Conservation (phyloP, 92 coral and sea anemone species). For the Galaxea fascicularis region DNA sequence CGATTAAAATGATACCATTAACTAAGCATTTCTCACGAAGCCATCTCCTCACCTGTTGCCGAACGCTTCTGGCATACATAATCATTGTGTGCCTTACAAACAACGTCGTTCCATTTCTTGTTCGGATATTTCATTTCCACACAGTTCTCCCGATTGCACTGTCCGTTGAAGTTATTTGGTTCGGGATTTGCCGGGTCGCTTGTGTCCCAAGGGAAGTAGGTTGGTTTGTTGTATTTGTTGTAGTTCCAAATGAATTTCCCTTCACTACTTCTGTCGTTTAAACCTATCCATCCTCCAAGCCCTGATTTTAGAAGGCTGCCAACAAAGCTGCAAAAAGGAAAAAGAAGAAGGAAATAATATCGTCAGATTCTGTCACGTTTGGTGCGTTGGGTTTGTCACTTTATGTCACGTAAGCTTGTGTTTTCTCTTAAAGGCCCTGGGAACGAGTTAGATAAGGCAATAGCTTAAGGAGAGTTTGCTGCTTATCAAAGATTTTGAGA, state of each 20-base stretch:
- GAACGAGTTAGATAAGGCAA: too few species aligned
- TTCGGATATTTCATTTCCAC: slow-evolving; percentile 84
- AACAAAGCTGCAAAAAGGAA: slow-evolving; percentile 72
- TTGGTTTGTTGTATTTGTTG: slow-evolving; percentile 66
- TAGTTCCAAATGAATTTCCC: slow-evolving; percentile 88
- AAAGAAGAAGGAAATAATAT: neutral
- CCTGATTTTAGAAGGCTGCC: slow-evolving; percentile 83
- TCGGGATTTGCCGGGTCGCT: slow-evolving; percentile 71
- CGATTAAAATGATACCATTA: neutral
- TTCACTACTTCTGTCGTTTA: slow-evolving; percentile 89
- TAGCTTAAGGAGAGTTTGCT: too few species aligned
- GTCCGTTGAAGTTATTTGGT: slow-evolving; percentile 84
- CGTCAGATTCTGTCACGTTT: neutral
- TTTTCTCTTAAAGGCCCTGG: too few species aligned
- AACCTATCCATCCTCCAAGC: slow-evolving; percentile 93
- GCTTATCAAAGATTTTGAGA: too few species aligned
- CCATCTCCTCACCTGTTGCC: slow-evolving; percentile 47
- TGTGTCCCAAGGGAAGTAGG: slow-evolving; percentile 84
- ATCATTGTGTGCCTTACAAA: slow-evolving; percentile 85
- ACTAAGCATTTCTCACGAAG: neutral
- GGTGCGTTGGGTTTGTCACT: too few species aligned
- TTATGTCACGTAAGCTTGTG: neutral
- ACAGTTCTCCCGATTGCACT: slow-evolving; percentile 91
- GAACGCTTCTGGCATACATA: slow-evolving; percentile 74
- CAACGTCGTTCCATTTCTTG: slow-evolving; percentile 95